Evolutionary conservation across 2,888 invertebrate genomes (phyloP).

Genomic region (Dryococelus australis): DNA sequence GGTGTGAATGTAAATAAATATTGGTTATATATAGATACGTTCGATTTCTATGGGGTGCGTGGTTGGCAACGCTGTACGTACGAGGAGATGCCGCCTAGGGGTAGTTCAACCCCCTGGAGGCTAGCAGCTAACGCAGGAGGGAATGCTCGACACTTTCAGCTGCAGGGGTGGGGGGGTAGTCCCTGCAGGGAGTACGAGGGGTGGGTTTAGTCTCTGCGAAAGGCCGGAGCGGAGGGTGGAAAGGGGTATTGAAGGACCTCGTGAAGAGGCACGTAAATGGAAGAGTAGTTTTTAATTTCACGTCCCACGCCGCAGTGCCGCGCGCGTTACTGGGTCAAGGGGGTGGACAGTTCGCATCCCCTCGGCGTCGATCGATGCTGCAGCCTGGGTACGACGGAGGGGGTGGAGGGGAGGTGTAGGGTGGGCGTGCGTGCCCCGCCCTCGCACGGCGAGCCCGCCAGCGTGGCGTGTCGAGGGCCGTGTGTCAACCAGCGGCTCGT

Average conservation of each 20-base stretch:
- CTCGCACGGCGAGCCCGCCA: too few species aligned
- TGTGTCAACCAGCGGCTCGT: too few species aligned
- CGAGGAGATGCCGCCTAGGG: too few species aligned
- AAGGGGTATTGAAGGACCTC: background rate
- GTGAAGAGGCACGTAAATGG: background rate
- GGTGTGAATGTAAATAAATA: too few species aligned
- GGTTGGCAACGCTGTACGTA: too few species aligned
- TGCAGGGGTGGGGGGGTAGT: background rate
- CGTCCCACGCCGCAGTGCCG: background rate
- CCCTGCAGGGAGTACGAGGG: background rate
- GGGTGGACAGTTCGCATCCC: background rate
- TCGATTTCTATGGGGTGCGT: too few species aligned
- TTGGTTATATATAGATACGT: too few species aligned
- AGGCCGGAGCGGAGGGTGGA: background rate
- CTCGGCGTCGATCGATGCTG: background rate
- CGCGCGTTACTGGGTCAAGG: conserved; percentile 13
- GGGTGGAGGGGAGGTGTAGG: background rate
- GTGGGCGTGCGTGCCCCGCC: background rate
- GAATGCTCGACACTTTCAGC: too few species aligned
- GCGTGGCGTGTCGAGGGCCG: too few species aligned
- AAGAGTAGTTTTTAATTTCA: conserved; percentile 12
- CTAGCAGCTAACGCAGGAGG: too few species aligned
- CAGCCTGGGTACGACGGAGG: background rate
- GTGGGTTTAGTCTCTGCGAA: background rate
- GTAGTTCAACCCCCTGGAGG: too few species aligned